These are phyloP conservation scores for Sebastes melanostomus DNA, from an alignment of 2,797 vertebrate genomes.

Conservation along the genomic window DNA sequence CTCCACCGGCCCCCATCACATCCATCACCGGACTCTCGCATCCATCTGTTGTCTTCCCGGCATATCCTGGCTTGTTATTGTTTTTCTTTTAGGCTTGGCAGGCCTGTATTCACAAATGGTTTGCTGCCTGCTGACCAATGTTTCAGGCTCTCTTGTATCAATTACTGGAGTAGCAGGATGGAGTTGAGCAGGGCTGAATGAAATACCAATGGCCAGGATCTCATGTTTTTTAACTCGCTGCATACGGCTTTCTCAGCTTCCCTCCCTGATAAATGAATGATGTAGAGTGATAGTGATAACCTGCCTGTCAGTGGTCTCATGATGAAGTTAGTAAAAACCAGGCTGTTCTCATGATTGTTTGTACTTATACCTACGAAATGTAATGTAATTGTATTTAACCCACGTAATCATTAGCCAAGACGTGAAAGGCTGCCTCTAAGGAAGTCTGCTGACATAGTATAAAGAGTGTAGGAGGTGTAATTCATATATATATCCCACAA, in stretches of 20 bases:
- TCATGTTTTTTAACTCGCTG: constrained; percentile 28
- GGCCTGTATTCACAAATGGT: constrained; percentile 71
- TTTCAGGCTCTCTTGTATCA: constrained; percentile 73
- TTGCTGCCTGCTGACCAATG: constrained; percentile 71
- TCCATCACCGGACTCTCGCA: constrained; percentile 64
- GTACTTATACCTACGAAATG: not conserved
- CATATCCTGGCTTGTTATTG: constrained; percentile 65
- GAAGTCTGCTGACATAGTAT: not conserved
- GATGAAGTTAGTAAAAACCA: not conserved
- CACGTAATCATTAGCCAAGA: not conserved
- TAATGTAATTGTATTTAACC: not conserved
- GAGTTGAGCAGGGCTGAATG: constrained; percentile 33
- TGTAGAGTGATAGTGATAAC: not conserved
- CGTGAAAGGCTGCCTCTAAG: not conserved
- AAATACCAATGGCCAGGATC: constrained; percentile 47
- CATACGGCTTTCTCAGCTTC: not conserved
- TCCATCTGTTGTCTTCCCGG: constrained; percentile 68
- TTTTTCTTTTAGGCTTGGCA: constrained; percentile 73
- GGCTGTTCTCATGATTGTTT: not conserved
- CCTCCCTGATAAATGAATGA: constrained; percentile 17
- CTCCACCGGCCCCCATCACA: constrained; percentile 59
- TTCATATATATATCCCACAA: not conserved
- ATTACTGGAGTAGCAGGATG: constrained; percentile 63
- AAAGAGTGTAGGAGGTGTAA: too few relatives aligned
- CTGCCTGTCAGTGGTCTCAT: not conserved